phyloP scores from a whole-genome alignment of 92 coral and sea anemone genomes.

The Umimayanthus kanabou region DNA sequence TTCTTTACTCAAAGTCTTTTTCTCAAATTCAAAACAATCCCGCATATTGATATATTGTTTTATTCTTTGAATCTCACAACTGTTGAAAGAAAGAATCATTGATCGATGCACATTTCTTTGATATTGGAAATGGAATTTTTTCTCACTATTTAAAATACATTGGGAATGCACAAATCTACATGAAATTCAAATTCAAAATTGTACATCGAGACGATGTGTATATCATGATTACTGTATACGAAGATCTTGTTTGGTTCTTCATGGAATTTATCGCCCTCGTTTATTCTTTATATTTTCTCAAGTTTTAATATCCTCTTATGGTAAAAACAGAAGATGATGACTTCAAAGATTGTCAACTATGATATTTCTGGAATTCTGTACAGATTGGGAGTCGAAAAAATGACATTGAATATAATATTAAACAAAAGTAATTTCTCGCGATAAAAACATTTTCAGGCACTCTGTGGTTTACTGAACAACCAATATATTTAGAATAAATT shows the following conservation, averaged over 20 bases:
- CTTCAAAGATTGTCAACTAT: neutral
- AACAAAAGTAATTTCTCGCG: neutral
- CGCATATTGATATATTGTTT: too few relatives aligned
- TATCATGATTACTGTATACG: neutral
- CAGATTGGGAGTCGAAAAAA: neutral
- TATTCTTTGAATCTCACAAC: too few relatives aligned
- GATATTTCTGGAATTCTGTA: conserved; percentile 25
- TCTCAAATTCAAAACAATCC: too few relatives aligned
- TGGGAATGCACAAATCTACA: neutral
- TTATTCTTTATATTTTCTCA: neutral
- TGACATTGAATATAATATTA: neutral
- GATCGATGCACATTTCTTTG: neutral
- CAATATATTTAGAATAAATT: neutral
- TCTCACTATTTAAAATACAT: neutral
- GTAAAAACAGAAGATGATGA: neutral
- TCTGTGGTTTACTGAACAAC: neutral
- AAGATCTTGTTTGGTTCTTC: neutral
- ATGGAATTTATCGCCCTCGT: neutral
- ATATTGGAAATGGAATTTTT: too few relatives aligned
- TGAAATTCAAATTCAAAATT: too few relatives aligned
- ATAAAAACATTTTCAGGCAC: neutral
- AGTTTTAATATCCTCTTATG: conserved; percentile 12
- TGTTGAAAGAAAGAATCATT: too few relatives aligned
- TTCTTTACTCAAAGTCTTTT: neutral
- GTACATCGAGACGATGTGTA: neutral